Percentiles rank a stretch among this genome's conserved stretches.
Evolutionary conservation across 2,113 vertebrate species (phyloP).

Genomic region (Ascaphus truei): DNA sequence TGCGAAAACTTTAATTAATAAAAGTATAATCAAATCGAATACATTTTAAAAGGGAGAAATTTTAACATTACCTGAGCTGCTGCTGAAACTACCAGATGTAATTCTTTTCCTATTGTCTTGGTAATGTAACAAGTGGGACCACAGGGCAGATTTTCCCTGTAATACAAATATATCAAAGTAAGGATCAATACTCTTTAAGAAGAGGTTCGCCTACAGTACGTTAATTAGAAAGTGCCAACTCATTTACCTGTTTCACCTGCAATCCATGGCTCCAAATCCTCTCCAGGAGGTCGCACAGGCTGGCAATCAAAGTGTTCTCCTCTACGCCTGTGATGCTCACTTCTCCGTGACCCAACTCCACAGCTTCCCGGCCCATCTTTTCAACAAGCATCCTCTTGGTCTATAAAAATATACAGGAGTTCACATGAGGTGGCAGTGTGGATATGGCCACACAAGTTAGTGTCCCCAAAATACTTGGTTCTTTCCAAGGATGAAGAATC

Average conservation of each 20-base stretch:
- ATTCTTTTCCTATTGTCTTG: constrained; percentile 88
- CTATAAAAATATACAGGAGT: constrained; percentile 50
- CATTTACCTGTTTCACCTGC: constrained; percentile 74
- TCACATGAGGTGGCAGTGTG: constrained; percentile 38
- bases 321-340: constrained; percentile 80
- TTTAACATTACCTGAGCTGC: constrained; percentile 83
- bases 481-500: no score
- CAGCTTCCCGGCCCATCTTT: constrained; percentile 78
- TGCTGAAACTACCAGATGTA: constrained; percentile 77
- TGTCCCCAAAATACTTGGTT: no score
- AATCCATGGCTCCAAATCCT: constrained; percentile 79
- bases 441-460: no score
- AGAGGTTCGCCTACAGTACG: no score
- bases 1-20: no score
- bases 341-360: constrained; percentile 75
- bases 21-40: no score
- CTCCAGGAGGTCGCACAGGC: constrained; percentile 75
- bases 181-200: no score
- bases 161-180: constrained; percentile 37
- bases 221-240: no score
- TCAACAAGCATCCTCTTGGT: constrained; percentile 81
- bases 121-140: constrained; percentile 95
- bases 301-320: constrained; percentile 77
- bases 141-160: constrained; percentile 95
- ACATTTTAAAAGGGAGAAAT: no score